A percentile compares a stretch with the other conserved stretches of the same genome.
Conservation (phyloP, 2,113 vertebrate genomes). For the Podarcis muralis region DNA sequence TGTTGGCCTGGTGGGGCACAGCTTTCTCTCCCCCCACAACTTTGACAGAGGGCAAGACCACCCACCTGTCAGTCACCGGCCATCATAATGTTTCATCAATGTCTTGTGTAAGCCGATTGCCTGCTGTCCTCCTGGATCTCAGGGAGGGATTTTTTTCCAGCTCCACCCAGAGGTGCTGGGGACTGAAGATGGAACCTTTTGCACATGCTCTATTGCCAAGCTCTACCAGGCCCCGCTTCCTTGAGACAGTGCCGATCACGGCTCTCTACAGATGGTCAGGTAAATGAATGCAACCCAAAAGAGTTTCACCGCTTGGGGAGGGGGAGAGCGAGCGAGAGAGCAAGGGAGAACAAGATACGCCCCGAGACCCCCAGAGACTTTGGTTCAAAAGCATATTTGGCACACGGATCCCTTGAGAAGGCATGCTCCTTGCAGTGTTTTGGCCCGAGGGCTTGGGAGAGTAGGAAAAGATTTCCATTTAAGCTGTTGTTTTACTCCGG, state of each 20-base stretch:
- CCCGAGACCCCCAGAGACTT: slow-evolving; percentile 57
- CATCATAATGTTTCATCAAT: too few species aligned
- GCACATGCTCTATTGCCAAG: too few species aligned
- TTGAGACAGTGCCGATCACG: background rate
- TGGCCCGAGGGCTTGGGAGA: slow-evolving; percentile 60
- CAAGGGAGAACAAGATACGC: slow-evolving; percentile 40
- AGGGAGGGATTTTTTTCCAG: background rate
- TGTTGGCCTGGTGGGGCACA: too few species aligned
- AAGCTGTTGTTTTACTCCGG: slow-evolving; percentile 66
- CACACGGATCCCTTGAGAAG: slow-evolving; percentile 58
- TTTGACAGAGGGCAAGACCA: too few species aligned
- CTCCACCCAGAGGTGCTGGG: background rate
- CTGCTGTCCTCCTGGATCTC: too few species aligned
- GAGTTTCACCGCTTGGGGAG: background rate
- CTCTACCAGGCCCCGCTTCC: too few species aligned
- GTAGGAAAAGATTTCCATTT: slow-evolving; percentile 68
- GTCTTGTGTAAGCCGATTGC: too few species aligned
- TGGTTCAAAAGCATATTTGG: slow-evolving; percentile 67
- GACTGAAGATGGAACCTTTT: too few species aligned
- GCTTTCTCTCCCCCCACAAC: too few species aligned
- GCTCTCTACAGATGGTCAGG: background rate
- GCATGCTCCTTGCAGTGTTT: slow-evolving; percentile 59
- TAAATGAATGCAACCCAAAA: background rate
- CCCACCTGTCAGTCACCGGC: too few species aligned
- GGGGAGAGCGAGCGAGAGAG: slow-evolving; percentile 33